phyloP scores from a whole-genome alignment of 1,140 invertebrate genomes.

The Anadara kagoshimensis region DNA sequence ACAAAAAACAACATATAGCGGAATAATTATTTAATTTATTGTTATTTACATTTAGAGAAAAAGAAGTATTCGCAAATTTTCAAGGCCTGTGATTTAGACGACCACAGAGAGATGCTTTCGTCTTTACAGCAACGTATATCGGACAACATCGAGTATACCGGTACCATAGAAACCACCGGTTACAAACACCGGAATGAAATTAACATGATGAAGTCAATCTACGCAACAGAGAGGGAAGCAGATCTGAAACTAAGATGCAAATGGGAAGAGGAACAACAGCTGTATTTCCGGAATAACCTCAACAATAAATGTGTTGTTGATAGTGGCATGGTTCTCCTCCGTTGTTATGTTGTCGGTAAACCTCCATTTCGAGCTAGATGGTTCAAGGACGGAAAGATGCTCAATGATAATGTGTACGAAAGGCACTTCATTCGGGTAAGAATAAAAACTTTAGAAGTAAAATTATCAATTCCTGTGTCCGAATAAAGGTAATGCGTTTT shows the following conservation, averaged over 20 bases:
- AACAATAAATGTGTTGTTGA: constrained; percentile 37
- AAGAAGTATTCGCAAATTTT: too few species aligned
- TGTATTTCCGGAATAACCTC: constrained; percentile 34
- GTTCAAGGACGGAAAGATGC: constrained; percentile 27
- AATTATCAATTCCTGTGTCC: too few species aligned
- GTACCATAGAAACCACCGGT: neutral
- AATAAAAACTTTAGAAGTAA: neutral
- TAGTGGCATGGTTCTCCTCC: constrained; percentile 15
- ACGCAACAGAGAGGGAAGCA: constrained; percentile 23
- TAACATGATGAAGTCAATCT: too few species aligned
- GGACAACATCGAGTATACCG: neutral
- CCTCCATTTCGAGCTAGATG: constrained; percentile 26
- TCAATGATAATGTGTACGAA: constrained; percentile 31
- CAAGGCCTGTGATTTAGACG: too few species aligned
- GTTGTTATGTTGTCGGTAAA: constrained; percentile 34
- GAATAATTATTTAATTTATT: too few species aligned
- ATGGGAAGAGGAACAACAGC: constrained; percentile 21
- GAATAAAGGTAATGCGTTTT: too few species aligned
- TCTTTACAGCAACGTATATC: too few species aligned
- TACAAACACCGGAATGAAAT: neutral
- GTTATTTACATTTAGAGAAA: too few species aligned
- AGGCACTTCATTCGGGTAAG: constrained; percentile 36
- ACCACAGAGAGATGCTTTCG: too few species aligned
- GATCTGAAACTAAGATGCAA: constrained; percentile 26
- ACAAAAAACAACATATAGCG: too few species aligned